Evolutionary conservation across 2,113 vertebrate genomes (phyloP).

Genomic region (Dipodomys stephensi): DNA sequence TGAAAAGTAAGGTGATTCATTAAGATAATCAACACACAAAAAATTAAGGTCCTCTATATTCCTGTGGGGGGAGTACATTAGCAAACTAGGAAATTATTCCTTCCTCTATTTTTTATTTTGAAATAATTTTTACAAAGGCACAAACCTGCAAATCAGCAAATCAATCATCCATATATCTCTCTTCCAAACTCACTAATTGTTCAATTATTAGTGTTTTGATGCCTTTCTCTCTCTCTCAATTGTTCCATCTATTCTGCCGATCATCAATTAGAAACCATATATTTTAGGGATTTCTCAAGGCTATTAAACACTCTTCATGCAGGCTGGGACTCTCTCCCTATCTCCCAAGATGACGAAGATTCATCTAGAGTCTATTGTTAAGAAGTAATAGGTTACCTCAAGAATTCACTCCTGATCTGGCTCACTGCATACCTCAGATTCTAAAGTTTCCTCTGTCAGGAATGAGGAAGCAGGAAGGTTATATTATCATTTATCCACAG

Average conservation of each 20-base stretch:
- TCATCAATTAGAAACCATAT: neutral
- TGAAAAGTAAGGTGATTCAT: slow-evolving; percentile 30
- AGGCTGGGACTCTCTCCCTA: neutral
- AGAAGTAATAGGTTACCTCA: neutral
- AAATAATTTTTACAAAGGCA: slow-evolving; percentile 5
- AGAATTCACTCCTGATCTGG: neutral
- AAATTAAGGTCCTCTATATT: neutral
- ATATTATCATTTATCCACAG: neutral
- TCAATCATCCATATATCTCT: neutral
- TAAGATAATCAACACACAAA: neutral
- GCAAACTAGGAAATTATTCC: neutral
- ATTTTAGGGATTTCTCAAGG: neutral
- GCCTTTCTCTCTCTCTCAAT: neutral
- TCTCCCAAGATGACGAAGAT: neutral
- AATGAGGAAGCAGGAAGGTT: neutral
- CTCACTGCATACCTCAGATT: neutral
- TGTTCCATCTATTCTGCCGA: neutral
- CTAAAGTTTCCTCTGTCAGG: neutral
- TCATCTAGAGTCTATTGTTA: neutral
- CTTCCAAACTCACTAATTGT: neutral
- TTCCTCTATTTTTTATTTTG: neutral
- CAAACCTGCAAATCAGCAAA: neutral
- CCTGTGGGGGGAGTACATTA: neutral
- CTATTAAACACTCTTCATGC: neutral
- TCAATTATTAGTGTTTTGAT: neutral